Percentiles rank a stretch among this genome's conserved stretches.
Evolutionary conservation across 2,888 invertebrate species (phyloP).

Genomic region (Petrolisthes manimaculis): DNA sequence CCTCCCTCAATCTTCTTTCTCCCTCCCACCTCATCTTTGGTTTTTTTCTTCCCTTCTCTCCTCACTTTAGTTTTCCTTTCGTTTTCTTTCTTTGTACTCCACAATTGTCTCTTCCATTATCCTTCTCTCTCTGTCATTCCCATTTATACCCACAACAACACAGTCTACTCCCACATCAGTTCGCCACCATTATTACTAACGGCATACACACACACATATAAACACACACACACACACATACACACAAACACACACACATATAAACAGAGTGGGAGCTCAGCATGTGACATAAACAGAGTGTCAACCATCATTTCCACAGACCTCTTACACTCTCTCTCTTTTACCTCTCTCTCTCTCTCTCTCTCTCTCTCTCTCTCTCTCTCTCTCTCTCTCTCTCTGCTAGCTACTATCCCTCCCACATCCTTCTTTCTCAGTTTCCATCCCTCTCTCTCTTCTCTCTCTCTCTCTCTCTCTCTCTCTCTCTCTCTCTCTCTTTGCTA

Average conservation of each 20-base stretch:
- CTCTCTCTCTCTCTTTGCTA: neutral
- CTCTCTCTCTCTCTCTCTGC: neutral
- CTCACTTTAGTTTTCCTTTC: no score
- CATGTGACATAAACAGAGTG: conserved; percentile 37
- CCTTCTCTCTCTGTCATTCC: neutral
- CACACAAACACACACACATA: neutral
- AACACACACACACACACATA: neutral
- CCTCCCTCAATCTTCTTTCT: no score
- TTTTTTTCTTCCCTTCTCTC: no score
- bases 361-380: neutral
- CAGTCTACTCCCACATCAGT: neutral
- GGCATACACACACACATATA: neutral
- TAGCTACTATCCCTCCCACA: neutral
- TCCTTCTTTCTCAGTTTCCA: neutral
- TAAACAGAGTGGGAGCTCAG: conserved; percentile 28
- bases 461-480: neutral
- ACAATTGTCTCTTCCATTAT: neutral
- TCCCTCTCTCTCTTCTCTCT: neutral
- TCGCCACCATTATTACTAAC: neutral
- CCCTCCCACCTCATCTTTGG: no score
- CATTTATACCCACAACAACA: neutral
- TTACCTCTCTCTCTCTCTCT: neutral
- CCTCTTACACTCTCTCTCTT: neutral
- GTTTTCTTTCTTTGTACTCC: no score
- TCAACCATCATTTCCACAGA: conserved; percentile 32